Conservation (phyloP, 2,113 vertebrate genomes). For the human (Homo sapiens) region GRCh38 chr15:97983501-97984000, state of each 20-base stretch:
- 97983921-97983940: background rate
- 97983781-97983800: background rate
- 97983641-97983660: background rate
- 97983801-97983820: background rate
- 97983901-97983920: background rate
- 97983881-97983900: background rate
- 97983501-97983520: background rate
- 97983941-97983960: background rate
- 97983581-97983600: background rate
- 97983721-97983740: background rate
- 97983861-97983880: background rate
- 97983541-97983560: accelerated
- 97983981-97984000: background rate
- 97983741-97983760: background rate
- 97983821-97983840: background rate
- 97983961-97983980: background rate
- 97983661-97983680: background rate
- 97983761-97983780: background rate
- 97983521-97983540: too few species aligned
- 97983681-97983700: background rate
- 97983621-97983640: background rate
- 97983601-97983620: background rate
- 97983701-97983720: background rate
- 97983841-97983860: background rate
- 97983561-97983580: background rate